These are phyloP conservation scores for Ditylenchus dipsaci DNA, from an alignment of 1,140 invertebrate genomes.

Conservation along the genomic window DNA sequence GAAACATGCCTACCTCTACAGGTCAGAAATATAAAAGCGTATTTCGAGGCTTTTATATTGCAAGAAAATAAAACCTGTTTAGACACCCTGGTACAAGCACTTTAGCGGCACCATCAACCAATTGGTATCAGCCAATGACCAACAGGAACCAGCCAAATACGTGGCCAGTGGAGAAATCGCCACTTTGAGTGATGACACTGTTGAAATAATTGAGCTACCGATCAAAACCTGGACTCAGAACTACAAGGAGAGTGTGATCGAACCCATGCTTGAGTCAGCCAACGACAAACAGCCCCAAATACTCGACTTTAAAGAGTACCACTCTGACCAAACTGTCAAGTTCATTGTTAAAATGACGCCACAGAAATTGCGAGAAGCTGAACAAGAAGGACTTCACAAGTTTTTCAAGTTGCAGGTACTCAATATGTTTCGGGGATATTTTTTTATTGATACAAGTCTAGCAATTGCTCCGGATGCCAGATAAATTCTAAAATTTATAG, in stretches of 20 bases:
- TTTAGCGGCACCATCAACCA: conserved; percentile 65
- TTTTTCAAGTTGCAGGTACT: conserved; percentile 24
- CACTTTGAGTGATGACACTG: conserved; percentile 41
- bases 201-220: conserved; percentile 95
- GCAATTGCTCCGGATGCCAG: no score
- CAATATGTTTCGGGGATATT: no score
- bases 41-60: no score
- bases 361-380: conserved; percentile 73
- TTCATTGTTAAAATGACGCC: conserved; percentile 78
- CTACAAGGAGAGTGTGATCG: conserved; percentile 91
- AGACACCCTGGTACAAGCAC: conserved; percentile 82
- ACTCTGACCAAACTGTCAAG: conserved; percentile 86
- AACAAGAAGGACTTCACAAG: conserved; percentile 84
- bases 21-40: no score
- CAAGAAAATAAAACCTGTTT: conserved; percentile 2
- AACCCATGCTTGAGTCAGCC: conserved; percentile 75
- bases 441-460: no score
- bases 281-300: conserved; percentile 63
- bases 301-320: conserved; percentile 80
- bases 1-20: no score
- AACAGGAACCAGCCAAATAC: conserved; percentile 38
- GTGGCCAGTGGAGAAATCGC: conserved; percentile 44
- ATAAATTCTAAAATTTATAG: no score
- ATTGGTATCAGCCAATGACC: no score
- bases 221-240: conserved; percentile 87